Evolutionary conservation across 2,113 vertebrate genomes (phyloP).

Genomic region (Galbula dea): DNA sequence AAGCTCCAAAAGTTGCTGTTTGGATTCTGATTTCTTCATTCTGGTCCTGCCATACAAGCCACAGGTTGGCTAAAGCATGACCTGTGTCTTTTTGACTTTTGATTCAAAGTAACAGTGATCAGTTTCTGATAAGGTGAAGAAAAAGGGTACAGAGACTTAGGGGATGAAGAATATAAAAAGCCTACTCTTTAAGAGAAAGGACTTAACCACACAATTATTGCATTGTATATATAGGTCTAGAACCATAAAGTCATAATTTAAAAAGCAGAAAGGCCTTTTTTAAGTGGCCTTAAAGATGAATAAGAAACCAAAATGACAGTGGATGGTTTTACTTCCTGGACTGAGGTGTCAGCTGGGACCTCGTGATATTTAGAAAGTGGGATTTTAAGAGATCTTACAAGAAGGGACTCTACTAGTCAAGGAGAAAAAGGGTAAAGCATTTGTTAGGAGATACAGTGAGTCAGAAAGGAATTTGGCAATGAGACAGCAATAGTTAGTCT

Average conservation of each 20-base stretch:
- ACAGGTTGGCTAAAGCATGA: accelerated
- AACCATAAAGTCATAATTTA: not conserved
- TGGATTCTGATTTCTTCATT: not conserved
- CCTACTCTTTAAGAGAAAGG: not conserved
- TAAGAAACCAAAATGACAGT: not conserved
- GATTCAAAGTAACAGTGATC: not conserved
- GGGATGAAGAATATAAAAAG: not conserved
- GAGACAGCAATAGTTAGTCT: not conserved
- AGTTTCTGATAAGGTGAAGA: not conserved
- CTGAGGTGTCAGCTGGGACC: not conserved
- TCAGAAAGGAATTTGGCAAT: not conserved
- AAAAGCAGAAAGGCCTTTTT: not conserved
- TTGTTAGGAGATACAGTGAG: not conserved
- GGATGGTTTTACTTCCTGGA: not conserved
- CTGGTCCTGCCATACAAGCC: not conserved
- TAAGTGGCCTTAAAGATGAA: not conserved
- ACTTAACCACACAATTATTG: not conserved
- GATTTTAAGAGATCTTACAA: not conserved
- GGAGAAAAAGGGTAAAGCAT: not conserved
- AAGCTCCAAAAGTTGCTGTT: not conserved
- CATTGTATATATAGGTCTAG: not conserved
- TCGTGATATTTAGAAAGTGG: not conserved
- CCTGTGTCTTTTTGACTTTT: not conserved
- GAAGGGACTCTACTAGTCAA: not conserved
- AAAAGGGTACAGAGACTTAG: not conserved